These are phyloP conservation scores for Hafferia zeledoni DNA, from an alignment of 2,797 vertebrate genomes.

Conservation along the genomic window DNA sequence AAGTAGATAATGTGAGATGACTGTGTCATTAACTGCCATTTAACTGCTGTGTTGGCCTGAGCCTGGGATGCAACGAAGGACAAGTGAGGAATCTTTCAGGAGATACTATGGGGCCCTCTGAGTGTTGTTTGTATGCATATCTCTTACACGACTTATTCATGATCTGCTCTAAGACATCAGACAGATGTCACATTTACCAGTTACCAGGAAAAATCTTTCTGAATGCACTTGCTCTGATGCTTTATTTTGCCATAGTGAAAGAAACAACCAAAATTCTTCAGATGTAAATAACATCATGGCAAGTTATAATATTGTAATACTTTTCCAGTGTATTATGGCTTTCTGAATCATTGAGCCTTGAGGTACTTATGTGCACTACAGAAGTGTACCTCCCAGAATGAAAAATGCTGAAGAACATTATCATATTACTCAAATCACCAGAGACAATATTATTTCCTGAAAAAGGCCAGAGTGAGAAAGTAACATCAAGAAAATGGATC, in stretches of 20 bases:
- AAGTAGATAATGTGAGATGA: background rate
- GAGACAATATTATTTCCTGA: background rate
- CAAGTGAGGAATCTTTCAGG: background rate
- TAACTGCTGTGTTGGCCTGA: background rate
- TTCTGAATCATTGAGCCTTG: background rate
- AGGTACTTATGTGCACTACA: background rate
- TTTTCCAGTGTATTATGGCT: background rate
- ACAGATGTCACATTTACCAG: background rate
- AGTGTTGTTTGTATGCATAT: background rate
- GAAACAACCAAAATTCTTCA: constrained; percentile 1
- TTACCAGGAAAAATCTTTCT: background rate
- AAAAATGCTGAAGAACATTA: constrained; percentile 3
- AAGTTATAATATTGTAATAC: background rate
- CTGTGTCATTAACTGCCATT: background rate
- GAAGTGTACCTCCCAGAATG: background rate
- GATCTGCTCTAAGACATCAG: background rate
- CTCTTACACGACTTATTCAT: background rate
- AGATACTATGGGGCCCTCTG: background rate
- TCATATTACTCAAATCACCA: background rate
- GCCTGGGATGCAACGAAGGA: background rate
- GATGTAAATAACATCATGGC: background rate
- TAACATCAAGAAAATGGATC: background rate
- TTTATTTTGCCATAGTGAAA: background rate
- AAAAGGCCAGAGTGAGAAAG: background rate
- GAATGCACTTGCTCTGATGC: background rate